Evolutionary conservation across 2,888 invertebrate species (phyloP), one percentile per base, ranked within the genome.

Genomic region (Harpalus rufipes): DNA sequence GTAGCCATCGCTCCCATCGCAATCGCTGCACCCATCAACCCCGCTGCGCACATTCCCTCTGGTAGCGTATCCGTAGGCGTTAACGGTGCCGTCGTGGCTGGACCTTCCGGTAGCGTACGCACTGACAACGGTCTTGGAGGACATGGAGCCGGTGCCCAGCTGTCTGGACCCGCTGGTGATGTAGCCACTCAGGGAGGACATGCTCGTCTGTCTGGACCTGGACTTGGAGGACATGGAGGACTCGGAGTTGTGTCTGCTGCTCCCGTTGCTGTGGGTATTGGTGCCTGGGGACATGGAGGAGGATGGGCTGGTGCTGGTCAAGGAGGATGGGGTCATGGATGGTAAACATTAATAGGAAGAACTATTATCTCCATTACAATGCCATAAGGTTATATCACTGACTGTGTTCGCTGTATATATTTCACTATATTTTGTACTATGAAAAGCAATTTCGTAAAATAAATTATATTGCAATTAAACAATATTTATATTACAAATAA

Each of bases 61-160:
- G 84, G 84, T 10, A 79, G 78, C 25, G 65, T 84, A 1, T 76
- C 76, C 14, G 79, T 79, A 1, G 76, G 79, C 10, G 61, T 16
- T 14, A 86, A 79, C 80, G 86, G 86, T 58, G 87, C 86, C 84
- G 86, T 86, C 16, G 81, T 86, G 16, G 86, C 86, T 56, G 87
- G 86, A 79, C 82, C 86, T 65, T 85, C 86, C 32, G 87, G 86
- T 74, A 84, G 83, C 59, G 85, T 86, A 39, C 86, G 85, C 72
- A 86, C 85, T 63, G 78, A 65, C 21, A 68, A 81, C 32, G 81
- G 59, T 59, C 83, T 80, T n/a, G 68, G 63, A 58, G 85, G 84
- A 41, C 79, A 79, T 51, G 84, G 84, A 16, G 83, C 83, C 7
- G 83, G 74, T 6, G 83, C 74, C 7, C 14, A 44, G n/a, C 44